A percentile compares a stretch with the other conserved stretches of the same genome.
phyloP scores from a whole-genome alignment of 2,888 invertebrate species.

The Amphipoea lucens region DNA sequence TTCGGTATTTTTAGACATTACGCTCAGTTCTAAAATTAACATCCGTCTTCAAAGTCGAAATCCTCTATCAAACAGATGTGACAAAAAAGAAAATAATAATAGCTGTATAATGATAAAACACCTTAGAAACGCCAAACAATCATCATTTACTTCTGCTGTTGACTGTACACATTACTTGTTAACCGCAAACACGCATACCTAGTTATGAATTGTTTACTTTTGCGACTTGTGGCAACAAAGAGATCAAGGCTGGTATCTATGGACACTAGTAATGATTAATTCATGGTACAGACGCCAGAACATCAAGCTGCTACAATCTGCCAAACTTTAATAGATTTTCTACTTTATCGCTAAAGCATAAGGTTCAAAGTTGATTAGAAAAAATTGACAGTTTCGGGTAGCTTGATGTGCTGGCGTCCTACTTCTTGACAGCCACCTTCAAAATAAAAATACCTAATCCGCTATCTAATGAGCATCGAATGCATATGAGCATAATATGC shows the following conservation, averaged over 20 bases:
- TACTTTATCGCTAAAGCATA: too few relatives aligned
- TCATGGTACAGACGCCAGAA: background rate
- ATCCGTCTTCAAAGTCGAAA: background rate
- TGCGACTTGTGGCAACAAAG: constrained; percentile 20
- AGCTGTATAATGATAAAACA: background rate
- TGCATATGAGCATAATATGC: background rate
- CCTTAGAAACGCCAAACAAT: background rate
- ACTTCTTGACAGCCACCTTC: background rate
- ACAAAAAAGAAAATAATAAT: constrained; percentile 1
- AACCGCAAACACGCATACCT: constrained; percentile 22
- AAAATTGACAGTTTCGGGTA: too few relatives aligned
- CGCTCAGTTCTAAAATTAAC: background rate
- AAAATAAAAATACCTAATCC: background rate
- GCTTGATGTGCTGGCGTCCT: too few relatives aligned
- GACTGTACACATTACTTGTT: constrained; percentile 6
- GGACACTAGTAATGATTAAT: constrained; percentile 4
- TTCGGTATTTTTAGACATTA: background rate
- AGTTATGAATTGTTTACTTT: constrained; percentile 33
- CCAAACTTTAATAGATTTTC: too few relatives aligned
- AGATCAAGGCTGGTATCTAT: constrained; percentile 39
- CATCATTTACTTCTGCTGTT: background rate
- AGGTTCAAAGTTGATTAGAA: too few relatives aligned
- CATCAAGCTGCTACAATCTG: too few relatives aligned
- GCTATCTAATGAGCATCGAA: background rate
- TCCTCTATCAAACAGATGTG: background rate